These are phyloP conservation scores for Sebastes reedi DNA, from an alignment of 2,797 vertebrate species.

Conservation along the genomic window DNA sequence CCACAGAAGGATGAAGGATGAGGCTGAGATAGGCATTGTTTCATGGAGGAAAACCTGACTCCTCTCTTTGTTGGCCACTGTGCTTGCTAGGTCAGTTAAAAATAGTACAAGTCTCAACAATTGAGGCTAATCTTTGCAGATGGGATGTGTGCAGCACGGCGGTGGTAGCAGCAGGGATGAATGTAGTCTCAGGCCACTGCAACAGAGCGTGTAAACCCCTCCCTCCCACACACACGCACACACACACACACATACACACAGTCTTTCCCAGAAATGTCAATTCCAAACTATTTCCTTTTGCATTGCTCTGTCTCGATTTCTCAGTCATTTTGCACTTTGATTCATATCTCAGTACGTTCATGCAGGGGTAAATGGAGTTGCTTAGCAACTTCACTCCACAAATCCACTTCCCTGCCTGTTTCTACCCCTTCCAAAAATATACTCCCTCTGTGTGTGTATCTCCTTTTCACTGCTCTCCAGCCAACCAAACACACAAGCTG, in stretches of 20 bases:
- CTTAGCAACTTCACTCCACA: conserved; percentile 68
- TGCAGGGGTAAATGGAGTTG: conserved; percentile 55
- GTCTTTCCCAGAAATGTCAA: conserved; percentile 29
- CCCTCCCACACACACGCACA: conserved; percentile 5
- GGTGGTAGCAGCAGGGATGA: conserved; percentile 53
- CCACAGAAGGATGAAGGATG: conserved; percentile 2
- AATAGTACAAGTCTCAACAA: conserved; percentile 72
- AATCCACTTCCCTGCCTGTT: conserved; percentile 21
- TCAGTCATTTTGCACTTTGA: conserved; percentile 42
- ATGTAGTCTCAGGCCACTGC: conserved; percentile 35
- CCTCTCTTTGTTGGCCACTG: conserved; percentile 46
- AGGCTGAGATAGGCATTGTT: conserved; percentile 20
- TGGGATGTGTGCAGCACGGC: conserved; percentile 62
- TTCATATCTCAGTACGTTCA: conserved; percentile 38
- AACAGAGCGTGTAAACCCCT: conserved; percentile 27
- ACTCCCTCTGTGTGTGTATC: not conserved
- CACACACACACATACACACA: not conserved
- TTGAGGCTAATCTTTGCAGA: conserved; percentile 79
- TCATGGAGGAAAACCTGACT: conserved; percentile 46
- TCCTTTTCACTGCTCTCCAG: not conserved
- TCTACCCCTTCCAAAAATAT: conserved; percentile 23
- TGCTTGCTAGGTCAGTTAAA: conserved; percentile 79
- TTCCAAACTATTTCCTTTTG: conserved; percentile 22
- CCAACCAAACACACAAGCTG: not conserved
- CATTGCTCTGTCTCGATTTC: conserved; percentile 15